phyloP scores from a whole-genome alignment of 1,140 invertebrate genomes.

The Atta cephalotes region DNA sequence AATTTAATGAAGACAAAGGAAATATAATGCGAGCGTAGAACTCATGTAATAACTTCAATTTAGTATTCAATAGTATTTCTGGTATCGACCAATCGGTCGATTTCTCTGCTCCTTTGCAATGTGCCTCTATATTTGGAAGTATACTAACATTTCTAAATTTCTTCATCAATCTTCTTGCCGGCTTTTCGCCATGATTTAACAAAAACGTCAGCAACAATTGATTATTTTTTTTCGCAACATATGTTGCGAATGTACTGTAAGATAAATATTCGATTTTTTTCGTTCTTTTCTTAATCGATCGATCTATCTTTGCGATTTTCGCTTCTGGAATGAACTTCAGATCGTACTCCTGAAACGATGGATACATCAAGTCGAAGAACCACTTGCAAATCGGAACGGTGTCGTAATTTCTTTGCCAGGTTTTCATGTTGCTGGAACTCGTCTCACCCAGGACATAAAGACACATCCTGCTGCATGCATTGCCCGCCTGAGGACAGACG shows the following conservation, averaged over 20 bases:
- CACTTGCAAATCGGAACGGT: conserved; percentile 44
- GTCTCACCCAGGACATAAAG: conserved; percentile 64
- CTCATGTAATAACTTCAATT: conserved; percentile 51
- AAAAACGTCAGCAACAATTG: conserved; percentile 2
- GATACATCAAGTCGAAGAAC: conserved; percentile 6
- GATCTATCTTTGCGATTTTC: background rate
- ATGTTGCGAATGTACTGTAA: too few relatives aligned
- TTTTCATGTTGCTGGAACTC: conserved; percentile 30
- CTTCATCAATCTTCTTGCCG: background rate
- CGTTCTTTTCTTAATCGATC: background rate
- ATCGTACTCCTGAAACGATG: background rate
- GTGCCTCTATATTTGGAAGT: background rate
- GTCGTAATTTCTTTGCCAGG: conserved; percentile 34
- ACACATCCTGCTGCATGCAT: conserved; percentile 39
- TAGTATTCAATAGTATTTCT: conserved; percentile 9
- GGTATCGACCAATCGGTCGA: conserved; percentile 58
- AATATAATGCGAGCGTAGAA: background rate
- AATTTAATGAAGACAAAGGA: conserved; percentile 15
- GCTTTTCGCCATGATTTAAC: background rate
- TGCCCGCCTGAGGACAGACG: conserved; percentile 78
- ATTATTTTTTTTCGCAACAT: conserved; percentile 16
- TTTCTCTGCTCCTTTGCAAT: background rate
- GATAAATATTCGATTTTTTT: background rate
- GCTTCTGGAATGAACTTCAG: background rate
- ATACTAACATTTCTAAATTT: background rate